Conservation (phyloP, 1,140 invertebrate species). For the Drosophila ercepeae region DNA sequence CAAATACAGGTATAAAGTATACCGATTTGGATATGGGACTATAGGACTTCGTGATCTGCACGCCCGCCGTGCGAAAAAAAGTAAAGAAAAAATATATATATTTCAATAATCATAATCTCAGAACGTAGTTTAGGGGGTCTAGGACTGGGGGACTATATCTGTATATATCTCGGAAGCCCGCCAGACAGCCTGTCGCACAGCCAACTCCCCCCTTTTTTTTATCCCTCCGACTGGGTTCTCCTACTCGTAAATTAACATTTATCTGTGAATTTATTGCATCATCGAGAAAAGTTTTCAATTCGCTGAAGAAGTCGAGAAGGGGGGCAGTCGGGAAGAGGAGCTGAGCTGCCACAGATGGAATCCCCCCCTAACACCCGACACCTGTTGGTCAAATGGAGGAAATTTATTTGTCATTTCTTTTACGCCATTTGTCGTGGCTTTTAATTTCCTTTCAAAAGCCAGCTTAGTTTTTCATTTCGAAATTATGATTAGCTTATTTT, state of each 20-base stretch:
- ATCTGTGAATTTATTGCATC: conserved; percentile 80
- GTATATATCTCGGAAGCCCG: not conserved
- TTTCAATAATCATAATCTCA: conserved; percentile 63
- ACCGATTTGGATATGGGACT: conserved; percentile 38
- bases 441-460: conserved; percentile 70
- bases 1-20: conserved; percentile 25
- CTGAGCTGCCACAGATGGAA: not conserved
- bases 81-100: conserved; percentile 4
- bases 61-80: conserved; percentile 34
- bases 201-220: not conserved
- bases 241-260: conserved; percentile 73
- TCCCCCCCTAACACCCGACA: conserved; percentile 20
- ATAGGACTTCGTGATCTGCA: conserved; percentile 58
- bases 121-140: not conserved
- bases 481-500: conserved; percentile 17
- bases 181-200: conserved; percentile 60
- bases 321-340: not conserved
- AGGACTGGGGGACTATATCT: not conserved
- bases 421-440: conserved; percentile 69
- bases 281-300: conserved; percentile 75
- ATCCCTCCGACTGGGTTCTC: conserved; percentile 2
- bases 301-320: conserved; percentile 8
- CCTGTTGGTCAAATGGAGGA: conserved; percentile 64
- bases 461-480: conserved; percentile 60
- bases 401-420: conserved; percentile 74